These are phyloP conservation scores for Brachionus paranguensis DNA, from an alignment of 1,140 invertebrate genomes.

Conservation along the genomic window DNA sequence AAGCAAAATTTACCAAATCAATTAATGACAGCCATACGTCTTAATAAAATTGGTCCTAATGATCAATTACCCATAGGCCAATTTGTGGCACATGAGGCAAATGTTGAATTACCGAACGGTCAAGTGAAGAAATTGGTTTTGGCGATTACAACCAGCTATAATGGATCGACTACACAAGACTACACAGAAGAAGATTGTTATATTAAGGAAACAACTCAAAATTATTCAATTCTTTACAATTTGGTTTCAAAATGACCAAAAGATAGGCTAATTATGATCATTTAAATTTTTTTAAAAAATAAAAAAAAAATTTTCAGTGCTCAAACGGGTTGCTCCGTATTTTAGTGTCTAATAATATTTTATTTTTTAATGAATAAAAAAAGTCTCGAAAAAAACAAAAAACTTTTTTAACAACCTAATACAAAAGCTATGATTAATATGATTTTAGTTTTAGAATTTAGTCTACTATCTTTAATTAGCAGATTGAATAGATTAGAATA, in stretches of 20 bases:
- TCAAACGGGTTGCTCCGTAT: no score
- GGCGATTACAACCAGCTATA: background rate
- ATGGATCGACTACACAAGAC: background rate
- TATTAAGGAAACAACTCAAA: background rate
- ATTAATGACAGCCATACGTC: background rate
- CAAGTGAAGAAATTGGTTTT: background rate
- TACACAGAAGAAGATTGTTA: background rate
- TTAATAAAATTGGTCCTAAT: background rate
- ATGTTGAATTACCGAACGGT: background rate
- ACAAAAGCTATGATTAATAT: no score
- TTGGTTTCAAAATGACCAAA: background rate
- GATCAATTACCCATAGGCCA: background rate
- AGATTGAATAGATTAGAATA: no score
- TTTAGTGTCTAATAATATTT: no score
- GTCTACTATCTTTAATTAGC: no score
- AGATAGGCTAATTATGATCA: no score
- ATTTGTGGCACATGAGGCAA: background rate
- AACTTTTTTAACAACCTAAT: no score
- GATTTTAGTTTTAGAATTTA: no score
- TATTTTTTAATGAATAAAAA: no score
- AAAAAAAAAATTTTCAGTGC: no score
- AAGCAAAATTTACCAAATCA: background rate
- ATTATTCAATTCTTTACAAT: slow-evolving; percentile 3
- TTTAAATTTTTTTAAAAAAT: no score
- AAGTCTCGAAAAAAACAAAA: no score